These are phyloP conservation scores for Rhabdophis nuchalis DNA, from an alignment of 2,797 vertebrate genomes.

Conservation along the genomic window DNA sequence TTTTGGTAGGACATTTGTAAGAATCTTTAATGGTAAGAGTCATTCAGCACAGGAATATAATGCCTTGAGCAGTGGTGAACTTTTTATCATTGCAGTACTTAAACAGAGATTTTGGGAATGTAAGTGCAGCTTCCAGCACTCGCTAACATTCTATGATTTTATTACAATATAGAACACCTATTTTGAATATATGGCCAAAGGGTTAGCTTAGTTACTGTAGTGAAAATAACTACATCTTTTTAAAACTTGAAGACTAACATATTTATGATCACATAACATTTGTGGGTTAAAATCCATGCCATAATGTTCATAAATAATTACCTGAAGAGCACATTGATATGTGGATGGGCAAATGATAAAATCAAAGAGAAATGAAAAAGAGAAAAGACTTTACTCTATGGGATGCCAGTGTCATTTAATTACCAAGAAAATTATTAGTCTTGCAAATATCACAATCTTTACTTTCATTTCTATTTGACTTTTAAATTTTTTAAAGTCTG, in stretches of 20 bases:
- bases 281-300: neutral
- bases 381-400: neutral
- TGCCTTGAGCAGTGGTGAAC: neutral
- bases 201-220: neutral
- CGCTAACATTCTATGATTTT: neutral
- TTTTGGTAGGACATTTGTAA: neutral
- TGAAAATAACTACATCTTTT: neutral
- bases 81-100: neutral
- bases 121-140: neutral
- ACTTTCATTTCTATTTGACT: neutral
- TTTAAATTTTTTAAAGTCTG: neutral
- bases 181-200: neutral
- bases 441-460: neutral
- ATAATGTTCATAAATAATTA: neutral
- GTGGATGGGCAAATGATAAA: neutral
- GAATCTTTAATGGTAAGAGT: neutral
- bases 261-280: neutral
- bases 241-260: neutral
- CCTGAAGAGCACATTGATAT: neutral
- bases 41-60: neutral
- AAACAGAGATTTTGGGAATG: neutral
- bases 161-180: neutral
- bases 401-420: neutral
- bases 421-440: neutral
- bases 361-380: neutral